Conservation (phyloP, 2,888 invertebrate genomes). For the Tetrapedia diversipes region DNA sequence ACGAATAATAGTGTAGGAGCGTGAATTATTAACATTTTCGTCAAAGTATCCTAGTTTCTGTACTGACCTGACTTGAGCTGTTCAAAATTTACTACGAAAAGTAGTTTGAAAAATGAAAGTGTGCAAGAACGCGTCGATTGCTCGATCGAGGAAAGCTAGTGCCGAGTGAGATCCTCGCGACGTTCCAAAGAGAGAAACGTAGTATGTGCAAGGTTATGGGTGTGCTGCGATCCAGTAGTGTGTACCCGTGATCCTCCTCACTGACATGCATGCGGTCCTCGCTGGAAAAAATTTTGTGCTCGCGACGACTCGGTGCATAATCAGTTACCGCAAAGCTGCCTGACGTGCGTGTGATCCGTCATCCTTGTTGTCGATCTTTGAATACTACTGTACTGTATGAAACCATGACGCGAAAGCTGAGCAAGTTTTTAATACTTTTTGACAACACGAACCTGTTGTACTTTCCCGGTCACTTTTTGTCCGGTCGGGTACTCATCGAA, state of each 20-base stretch:
- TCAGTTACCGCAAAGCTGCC: slow-evolving; percentile 61
- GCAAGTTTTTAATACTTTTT: slow-evolving; percentile 96
- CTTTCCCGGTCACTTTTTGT: slow-evolving; percentile 96
- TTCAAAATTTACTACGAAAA: not conserved
- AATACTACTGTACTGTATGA: slow-evolving; percentile 1
- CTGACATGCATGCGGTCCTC: slow-evolving; percentile 50
- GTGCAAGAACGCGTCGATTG: slow-evolving; percentile 23
- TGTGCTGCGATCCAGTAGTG: slow-evolving; percentile 56
- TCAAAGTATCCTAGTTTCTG: not conserved
- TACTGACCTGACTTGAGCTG: not conserved
- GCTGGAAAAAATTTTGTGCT: slow-evolving; percentile 41
- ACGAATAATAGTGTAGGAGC: slow-evolving; percentile 30
- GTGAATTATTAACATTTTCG: slow-evolving; percentile 17
- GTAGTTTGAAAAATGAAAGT: slow-evolving; percentile 35
- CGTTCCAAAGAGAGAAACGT: slow-evolving; percentile 38
- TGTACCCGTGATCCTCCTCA: slow-evolving; percentile 60
- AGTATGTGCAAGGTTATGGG: slow-evolving; percentile 59
- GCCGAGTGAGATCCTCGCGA: slow-evolving; percentile 22
- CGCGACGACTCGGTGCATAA: slow-evolving; percentile 47
- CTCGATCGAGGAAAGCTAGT: slow-evolving; percentile 14
- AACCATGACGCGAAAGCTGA: slow-evolving; percentile 92
- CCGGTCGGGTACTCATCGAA: slow-evolving; percentile 95
- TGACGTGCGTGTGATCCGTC: slow-evolving; percentile 52
- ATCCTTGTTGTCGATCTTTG: slow-evolving; percentile 12
- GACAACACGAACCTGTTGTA: slow-evolving; percentile 96